Conservation (phyloP, 2,113 vertebrate species). For the Andinoacara biseriatus region DNA sequence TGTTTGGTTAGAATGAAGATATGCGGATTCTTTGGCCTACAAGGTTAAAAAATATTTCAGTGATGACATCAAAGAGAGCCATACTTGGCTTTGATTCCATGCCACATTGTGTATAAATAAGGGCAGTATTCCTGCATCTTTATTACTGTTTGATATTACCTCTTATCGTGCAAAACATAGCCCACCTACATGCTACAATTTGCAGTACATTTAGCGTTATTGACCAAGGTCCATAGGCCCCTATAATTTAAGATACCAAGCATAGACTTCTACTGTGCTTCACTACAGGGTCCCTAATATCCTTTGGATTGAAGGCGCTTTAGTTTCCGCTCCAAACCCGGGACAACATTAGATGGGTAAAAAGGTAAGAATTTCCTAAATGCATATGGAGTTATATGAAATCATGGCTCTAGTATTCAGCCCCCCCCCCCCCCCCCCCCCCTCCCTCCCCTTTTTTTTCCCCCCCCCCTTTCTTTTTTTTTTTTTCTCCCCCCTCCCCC, state of each 20-base stretch:
- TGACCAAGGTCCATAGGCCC: conserved; percentile 61
- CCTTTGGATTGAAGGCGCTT: conserved; percentile 67
- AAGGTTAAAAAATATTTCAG: conserved; percentile 8
- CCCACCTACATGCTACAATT: conserved; percentile 63
- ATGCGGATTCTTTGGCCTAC: not conserved
- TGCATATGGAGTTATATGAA: conserved; percentile 75
- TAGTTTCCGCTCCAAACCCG: conserved; percentile 35
- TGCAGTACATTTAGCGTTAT: conserved; percentile 66
- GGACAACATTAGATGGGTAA: conserved; percentile 58
- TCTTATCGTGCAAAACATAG: conserved; percentile 53
- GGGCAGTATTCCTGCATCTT: conserved; percentile 25
- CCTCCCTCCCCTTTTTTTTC: conserved; percentile 30
- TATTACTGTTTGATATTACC: conserved; percentile 61
- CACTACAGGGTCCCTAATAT: conserved; percentile 64
- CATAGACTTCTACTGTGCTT: conserved; percentile 45
- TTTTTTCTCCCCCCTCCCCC: conserved; percentile 43
- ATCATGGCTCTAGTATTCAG: conserved; percentile 58
- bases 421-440: conserved; percentile 29
- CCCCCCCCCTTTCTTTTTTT: conserved; percentile 64
- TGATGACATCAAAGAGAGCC: conserved; percentile 19
- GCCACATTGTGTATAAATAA: conserved; percentile 46
- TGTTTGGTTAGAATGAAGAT: conserved; percentile 6
- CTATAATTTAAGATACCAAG: conserved; percentile 62
- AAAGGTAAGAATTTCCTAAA: conserved; percentile 68
- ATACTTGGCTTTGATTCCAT: conserved; percentile 43